Conservation (phyloP, 1,140 invertebrate species). For the Bradynema listronoti region DNA sequence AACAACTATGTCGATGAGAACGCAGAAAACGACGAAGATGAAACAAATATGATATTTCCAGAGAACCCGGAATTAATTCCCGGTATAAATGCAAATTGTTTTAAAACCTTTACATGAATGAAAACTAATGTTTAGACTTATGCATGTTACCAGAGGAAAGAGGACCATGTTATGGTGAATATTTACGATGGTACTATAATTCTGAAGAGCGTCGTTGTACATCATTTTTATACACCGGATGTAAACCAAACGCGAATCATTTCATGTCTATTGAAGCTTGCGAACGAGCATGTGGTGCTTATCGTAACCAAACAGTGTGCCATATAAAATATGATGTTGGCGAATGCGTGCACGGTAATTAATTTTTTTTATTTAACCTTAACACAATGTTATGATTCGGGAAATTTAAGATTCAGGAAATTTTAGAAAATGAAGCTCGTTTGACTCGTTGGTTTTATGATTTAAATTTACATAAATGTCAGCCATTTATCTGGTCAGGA, state of each 20-base stretch:
- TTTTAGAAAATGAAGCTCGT: constrained; percentile 10
- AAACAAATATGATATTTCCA: neutral
- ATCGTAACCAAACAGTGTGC: constrained; percentile 64
- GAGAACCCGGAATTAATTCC: neutral
- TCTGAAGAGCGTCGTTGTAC: constrained; percentile 37
- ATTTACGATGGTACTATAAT: constrained; percentile 45
- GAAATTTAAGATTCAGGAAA: constrained; percentile 14
- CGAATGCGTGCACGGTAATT: constrained; percentile 63
- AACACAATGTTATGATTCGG: neutral
- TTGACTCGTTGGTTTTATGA: constrained; percentile 50
- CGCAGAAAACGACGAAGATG: neutral
- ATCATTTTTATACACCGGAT: constrained; percentile 53
- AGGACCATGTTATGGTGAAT: constrained; percentile 49
- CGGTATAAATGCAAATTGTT: neutral
- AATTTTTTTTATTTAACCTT: neutral
- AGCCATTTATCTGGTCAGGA: constrained; percentile 51
- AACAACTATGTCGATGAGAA: neutral
- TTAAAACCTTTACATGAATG: neutral
- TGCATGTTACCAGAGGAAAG: constrained; percentile 49
- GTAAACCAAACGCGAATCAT: constrained; percentile 47
- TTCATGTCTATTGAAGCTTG: constrained; percentile 50
- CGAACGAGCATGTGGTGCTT: constrained; percentile 52
- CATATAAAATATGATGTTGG: constrained; percentile 70
- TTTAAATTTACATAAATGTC: constrained; percentile 30
- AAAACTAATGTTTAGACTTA: constrained; percentile 34